phyloP scores from a whole-genome alignment of 2,888 invertebrate genomes.

The Cephus pulcher region DNA sequence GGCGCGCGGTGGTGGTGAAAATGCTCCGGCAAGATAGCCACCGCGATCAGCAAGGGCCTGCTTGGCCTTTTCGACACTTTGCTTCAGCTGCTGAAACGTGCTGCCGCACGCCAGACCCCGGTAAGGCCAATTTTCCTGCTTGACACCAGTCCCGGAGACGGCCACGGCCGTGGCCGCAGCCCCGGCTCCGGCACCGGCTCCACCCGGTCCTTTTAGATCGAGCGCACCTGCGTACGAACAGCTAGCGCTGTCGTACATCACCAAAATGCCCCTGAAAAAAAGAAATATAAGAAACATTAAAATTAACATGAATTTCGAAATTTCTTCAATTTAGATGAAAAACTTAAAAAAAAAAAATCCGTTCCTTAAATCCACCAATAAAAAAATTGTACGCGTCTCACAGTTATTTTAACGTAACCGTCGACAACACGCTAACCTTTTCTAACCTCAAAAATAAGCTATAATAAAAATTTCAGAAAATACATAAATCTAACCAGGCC shows the following conservation, averaged over 20 bases:
- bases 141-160: slow-evolving; percentile 61
- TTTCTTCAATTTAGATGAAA: background rate
- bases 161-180: slow-evolving; percentile 57
- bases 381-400: background rate
- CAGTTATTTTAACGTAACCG: background rate
- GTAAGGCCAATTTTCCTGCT: slow-evolving; percentile 71
- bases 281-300: background rate
- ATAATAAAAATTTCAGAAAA: background rate
- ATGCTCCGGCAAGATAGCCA: slow-evolving; percentile 62
- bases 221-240: slow-evolving; percentile 90
- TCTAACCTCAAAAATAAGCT: background rate
- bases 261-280: slow-evolving; percentile 62
- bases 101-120: slow-evolving; percentile 79
- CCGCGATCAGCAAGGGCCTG: slow-evolving; percentile 74
- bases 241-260: slow-evolving; percentile 90
- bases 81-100: slow-evolving; percentile 90
- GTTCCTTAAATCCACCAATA: background rate
- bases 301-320: background rate
- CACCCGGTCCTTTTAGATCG: slow-evolving; percentile 79
- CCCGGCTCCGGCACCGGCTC: slow-evolving; percentile 63
- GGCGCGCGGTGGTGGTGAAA: slow-evolving; percentile 63
- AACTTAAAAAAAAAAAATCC: background rate
- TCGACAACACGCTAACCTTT: background rate
- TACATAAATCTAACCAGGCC: background rate
- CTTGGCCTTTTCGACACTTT: slow-evolving; percentile 91